Base-by-base conservation (phyloP, 1,140 invertebrate species). In the Ostrea denselamellosa region DNA sequence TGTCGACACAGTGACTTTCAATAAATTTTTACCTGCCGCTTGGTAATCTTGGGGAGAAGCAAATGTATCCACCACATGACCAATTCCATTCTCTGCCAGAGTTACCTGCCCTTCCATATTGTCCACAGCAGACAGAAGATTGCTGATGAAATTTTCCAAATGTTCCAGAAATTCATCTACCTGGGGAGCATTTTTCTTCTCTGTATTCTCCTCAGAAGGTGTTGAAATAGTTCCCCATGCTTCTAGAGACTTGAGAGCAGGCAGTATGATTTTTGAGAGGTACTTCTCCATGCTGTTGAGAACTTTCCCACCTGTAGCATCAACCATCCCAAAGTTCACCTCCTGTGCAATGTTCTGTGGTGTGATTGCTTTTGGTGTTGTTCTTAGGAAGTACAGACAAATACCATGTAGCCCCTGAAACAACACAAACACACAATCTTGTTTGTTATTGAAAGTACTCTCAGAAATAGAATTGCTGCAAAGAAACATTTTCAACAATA, bases 351-450 rank as follows among this genome's bases (percentile, higher is more conserved):
- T 98, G 97, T 96, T 99, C 97, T 94, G 98, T 97, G 2, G 97
- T 96, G 92, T 98, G 93, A 95, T 98, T 96, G 93, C 98, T 97
- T 93, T 95, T 53, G 96, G 96, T 4, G 96, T 97, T 22, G 97
- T 95, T 89, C 98, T 95, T 92, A 98, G 97, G 95, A 98, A 98
- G 92, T 98, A 98, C 91, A 98, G 97, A 91, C 97, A 98, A 25
- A 98, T 96, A 53, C 98, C 98, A n/a, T 96, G 97, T 81, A 98
- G 96, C 53, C 97, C 96, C 94, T 95, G 87, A 22, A 88, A 89
- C 81, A 85, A 28, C 8, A 83, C 12, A n/a, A 17, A 19, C 0
- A 19, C 2, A 62, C 58, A 62, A 19, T 62, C n/a, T 62, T 17
- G 58, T 4, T 25, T 77, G 8, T 25, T 34, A 12, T 77, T 5